Evolutionary conservation across 2,113 vertebrate species (phyloP).

Genomic region (Lipotes vexillifer): DNA sequence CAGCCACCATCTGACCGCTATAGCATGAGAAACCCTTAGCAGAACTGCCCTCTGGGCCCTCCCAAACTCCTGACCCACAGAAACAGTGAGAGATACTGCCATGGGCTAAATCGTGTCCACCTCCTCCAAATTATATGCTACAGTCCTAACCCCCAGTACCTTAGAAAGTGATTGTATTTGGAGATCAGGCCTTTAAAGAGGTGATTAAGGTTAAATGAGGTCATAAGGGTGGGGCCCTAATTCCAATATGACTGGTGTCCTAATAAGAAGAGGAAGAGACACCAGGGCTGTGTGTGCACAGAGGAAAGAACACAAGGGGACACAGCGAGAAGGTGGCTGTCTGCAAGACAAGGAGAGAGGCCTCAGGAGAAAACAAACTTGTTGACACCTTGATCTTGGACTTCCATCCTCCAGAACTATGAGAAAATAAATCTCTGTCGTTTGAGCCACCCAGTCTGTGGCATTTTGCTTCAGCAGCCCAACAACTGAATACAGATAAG

Average conservation of each 20-base stretch:
- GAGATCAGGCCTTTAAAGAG: not conserved
- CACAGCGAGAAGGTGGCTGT: fast-evolving
- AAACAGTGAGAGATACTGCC: not conserved
- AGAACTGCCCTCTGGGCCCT: not conserved
- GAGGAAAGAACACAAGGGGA: not conserved
- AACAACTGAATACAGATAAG: no score
- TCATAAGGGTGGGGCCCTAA: not conserved
- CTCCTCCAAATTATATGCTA: not conserved
- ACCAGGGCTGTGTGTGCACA: not conserved
- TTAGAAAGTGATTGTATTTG: not conserved
- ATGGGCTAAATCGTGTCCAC: not conserved
- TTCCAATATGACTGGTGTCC: not conserved
- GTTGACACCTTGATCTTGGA: not conserved
- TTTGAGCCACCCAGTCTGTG: not conserved
- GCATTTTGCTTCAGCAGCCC: no score
- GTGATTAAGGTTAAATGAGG: not conserved
- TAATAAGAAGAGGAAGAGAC: not conserved
- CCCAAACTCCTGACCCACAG: no score
- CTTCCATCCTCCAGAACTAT: not conserved
- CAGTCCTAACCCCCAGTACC: not conserved
- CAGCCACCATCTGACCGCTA: not conserved
- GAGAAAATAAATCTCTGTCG: not conserved
- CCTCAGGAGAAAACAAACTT: not conserved
- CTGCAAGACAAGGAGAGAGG: not conserved
- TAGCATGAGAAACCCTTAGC: not conserved